Percentiles rank a stretch among this genome's conserved stretches.
These are phyloP conservation scores for Pandemis cinnamomeana DNA, from an alignment of 2,888 invertebrate genomes.

Conservation along the genomic window DNA sequence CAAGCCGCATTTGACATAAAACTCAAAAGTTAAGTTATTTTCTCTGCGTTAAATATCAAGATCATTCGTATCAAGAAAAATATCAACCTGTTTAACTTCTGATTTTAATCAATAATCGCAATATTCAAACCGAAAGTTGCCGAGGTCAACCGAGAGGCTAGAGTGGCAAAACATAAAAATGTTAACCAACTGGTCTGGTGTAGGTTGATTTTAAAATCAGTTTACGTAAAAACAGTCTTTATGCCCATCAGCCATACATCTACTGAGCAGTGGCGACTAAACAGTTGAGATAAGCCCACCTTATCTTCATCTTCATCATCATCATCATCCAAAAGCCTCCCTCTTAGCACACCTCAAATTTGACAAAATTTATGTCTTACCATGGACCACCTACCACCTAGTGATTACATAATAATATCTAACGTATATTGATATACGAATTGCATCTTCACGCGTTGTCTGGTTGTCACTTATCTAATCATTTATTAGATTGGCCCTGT, in stretches of 20 bases:
- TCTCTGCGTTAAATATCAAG: constrained; percentile 24
- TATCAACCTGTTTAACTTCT: constrained; percentile 19
- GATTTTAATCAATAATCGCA: constrained; percentile 37
- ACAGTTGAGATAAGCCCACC: too few relatives aligned
- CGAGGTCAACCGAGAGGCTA: constrained; percentile 35
- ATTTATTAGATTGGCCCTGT: too few relatives aligned
- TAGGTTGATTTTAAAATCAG: not conserved
- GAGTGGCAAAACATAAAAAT: constrained; percentile 21
- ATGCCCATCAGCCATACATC: not conserved
- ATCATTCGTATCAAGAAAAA: constrained; percentile 14
- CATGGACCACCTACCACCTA: too few relatives aligned
- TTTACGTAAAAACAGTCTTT: not conserved
- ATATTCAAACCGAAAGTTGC: constrained; percentile 32
- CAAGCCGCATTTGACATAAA: not conserved
- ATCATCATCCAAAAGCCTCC: too few relatives aligned
- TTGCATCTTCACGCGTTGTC: too few relatives aligned
- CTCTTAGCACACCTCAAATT: too few relatives aligned
- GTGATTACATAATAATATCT: too few relatives aligned
- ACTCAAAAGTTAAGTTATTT: not conserved
- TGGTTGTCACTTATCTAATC: too few relatives aligned
- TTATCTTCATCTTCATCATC: too few relatives aligned
- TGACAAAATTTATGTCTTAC: too few relatives aligned
- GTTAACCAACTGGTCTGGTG: constrained; percentile 22
- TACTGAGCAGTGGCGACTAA: not conserved
- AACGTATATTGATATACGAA: too few relatives aligned